Base-by-base conservation (phyloP, 2,797 vertebrate genomes). In the Falco concolor region DNA sequence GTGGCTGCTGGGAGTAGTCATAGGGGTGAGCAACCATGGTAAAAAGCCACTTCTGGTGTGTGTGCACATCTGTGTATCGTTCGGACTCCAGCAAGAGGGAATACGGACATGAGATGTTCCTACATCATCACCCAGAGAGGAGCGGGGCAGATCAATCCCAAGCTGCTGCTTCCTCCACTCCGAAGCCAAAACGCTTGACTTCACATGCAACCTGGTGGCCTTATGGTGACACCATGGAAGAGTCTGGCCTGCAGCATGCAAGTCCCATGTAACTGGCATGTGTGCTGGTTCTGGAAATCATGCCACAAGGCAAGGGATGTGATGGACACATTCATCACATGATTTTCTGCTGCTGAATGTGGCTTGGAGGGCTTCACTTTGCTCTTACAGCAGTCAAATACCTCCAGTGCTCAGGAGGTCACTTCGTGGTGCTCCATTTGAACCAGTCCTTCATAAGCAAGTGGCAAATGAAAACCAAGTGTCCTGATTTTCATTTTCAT, bases 61-160 rank as follows among this genome's bases (percentile, higher is more conserved):
- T 12, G 13, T 47, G 36, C 30, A 42, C 36, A 6, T 17, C 30
- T 42, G 3, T 1, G 14, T 7, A 5, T 8, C 2, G 1, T 3
- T 28, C 34, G 24, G 24, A 25, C 32, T 9, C 27, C 61, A 40
- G 23, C 30, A 14, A 32, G 70, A 45, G 18, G 7, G 50, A 63
- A 1, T 14, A 9, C 4, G 4, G 56, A 19, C 36, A 3, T 6
- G 34, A 44, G 32, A 17, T 23, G 27, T 49, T 12, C 22, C 18
- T 28, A 1, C 10, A 7, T 15, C 11, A 10, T 15, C 47, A 40
- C 27, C 57, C 38, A 47, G 38, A 32, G 38, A 25, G 5, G 0
- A 12, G 8, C n/a, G 57, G 65, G 16, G 2, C 30, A 64, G 70
- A 22, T 32, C 34, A 40, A 63, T 15, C 56, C 50, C 8, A 16